phyloP scores from a whole-genome alignment of 2,888 invertebrate genomes.

The Taphrorychus bicolor region DNA sequence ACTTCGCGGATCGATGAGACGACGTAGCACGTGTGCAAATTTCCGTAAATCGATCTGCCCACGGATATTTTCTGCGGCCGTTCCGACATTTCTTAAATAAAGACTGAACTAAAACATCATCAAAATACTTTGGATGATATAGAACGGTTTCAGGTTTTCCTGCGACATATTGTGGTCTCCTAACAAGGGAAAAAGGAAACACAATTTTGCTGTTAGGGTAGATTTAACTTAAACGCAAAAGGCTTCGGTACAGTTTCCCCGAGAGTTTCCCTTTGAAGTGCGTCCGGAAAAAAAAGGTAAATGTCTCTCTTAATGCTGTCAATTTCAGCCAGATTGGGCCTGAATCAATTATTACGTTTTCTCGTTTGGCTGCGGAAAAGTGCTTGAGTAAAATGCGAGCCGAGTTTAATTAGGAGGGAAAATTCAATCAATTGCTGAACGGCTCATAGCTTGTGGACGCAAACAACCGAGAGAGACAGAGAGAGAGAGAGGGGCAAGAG shows the following conservation, averaged over 20 bases:
- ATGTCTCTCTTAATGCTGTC: background rate
- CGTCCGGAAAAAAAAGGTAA: background rate
- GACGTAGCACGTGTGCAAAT: background rate
- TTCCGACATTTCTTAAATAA: no score
- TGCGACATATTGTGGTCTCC: background rate
- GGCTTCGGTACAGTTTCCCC: no score
- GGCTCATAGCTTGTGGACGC: no score
- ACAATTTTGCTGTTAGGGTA: background rate
- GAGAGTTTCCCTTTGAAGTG: background rate
- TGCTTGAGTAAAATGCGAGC: background rate
- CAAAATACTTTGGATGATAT: no score
- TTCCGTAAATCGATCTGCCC: conserved; percentile 7
- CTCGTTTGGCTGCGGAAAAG: background rate
- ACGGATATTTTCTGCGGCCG: no score
- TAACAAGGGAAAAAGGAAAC: background rate
- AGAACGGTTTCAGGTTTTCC: background rate
- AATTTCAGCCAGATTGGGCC: background rate
- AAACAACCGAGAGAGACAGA: no score
- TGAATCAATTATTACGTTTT: background rate
- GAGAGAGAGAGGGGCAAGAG: background rate
- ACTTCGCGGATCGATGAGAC: conserved; percentile 1
- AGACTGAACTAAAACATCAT: no score
- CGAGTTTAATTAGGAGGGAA: background rate
- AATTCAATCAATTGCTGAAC: background rate
- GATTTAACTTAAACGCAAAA: background rate